Conservation (phyloP, 2,797 vertebrate genomes). For the Glossophaga mutica region DNA sequence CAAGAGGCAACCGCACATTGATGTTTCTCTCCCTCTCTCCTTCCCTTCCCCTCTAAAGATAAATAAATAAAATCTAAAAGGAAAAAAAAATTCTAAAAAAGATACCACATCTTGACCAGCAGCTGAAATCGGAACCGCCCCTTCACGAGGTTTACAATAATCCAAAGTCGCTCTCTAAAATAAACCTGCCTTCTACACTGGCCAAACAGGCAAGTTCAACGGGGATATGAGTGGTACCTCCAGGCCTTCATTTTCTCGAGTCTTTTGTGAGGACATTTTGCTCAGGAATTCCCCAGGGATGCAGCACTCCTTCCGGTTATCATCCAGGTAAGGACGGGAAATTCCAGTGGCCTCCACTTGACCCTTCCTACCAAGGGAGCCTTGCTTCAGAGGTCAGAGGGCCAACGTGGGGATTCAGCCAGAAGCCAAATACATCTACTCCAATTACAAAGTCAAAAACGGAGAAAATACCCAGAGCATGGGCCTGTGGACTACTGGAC, state of each 20-base stretch:
- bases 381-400: background rate
- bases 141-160: background rate
- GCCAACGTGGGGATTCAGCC: background rate
- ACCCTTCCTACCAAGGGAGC: background rate
- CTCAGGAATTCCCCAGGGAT: background rate
- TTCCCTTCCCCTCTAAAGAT: no score
- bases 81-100: no score
- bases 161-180: background rate
- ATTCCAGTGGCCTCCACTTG: background rate
- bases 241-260: background rate
- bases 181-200: background rate
- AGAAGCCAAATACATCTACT: background rate
- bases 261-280: background rate
- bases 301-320: background rate
- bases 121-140: background rate
- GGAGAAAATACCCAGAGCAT: background rate
- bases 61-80: no score
- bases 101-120: background rate
- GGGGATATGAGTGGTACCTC: background rate
- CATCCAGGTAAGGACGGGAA: background rate
- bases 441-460: background rate
- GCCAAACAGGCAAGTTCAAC: background rate
- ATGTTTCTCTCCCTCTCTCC: no score
- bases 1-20: no score
- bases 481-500: background rate